Base-by-base conservation (phyloP, 1,140 invertebrate genomes). In the Ectropis grisescens region DNA sequence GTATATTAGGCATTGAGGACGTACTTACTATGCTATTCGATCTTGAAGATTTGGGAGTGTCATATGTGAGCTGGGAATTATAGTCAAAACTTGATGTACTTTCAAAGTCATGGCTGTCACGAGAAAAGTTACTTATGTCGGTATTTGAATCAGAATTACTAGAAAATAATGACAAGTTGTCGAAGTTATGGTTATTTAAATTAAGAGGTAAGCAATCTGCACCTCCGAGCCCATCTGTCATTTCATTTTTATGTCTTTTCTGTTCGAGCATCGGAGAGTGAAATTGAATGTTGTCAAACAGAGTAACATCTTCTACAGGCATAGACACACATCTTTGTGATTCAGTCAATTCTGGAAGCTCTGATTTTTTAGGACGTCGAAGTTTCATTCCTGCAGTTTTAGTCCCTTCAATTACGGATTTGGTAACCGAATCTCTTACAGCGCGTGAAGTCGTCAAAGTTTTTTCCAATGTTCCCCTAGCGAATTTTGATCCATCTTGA, bases 211-310 rank as follows among this genome's bases (percentile, higher is more conserved):
- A 55, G 9, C 57, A 14, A 23, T 57, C 57, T 33, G 33, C 28
- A 22, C 38, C 44, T 14, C 13, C 37, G 24, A 41, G 33, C 13
- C 11, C 11, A 29, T 28, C 24, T 5, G 4, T 50, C 42, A 24
- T 26, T 13, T 71, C 53, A 48, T 52, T 62, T 27, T 41, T 36
- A 29, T 51, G 50, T 31, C 47, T 58, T 26, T 74, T 75, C 33
- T 76, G 75, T 47, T 79, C 71, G 12, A 71, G 29, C 11, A 74
- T 40, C 10, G 75, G 75, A 11, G 71, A 79, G 34, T 79, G 60
- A 41, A 79, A 79, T 33, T 79, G 74, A 35, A 79, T 74, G 31
- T 76, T 79, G 25, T 79, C 69, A 58, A 79, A 79, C 6, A 79
- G 42, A 42, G 60, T 65, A 1, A 76, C 61, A 61, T 79, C 74